Percentiles rank a stretch among this genome's conserved stretches.
Evolutionary conservation across 2,797 vertebrate species (phyloP).

Genomic region (Pangasius djambal): DNA sequence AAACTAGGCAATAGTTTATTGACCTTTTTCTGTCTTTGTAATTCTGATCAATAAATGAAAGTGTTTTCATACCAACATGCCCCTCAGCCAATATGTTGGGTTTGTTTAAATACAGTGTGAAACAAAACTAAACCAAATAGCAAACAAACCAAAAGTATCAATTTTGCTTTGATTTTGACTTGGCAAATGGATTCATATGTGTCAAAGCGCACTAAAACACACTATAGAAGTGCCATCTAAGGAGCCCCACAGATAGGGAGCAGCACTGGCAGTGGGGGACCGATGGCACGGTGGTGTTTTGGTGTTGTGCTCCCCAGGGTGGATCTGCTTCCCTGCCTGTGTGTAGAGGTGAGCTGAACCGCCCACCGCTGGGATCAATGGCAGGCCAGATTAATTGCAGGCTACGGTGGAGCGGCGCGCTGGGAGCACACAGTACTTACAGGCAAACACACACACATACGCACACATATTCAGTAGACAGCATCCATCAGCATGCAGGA

Average conservation of each 20-base stretch:
- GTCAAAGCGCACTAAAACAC: background rate
- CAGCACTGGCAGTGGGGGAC: background rate
- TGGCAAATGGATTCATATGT: background rate
- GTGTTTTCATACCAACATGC: background rate
- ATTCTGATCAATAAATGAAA: slow-evolving; percentile 8
- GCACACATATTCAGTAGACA: slow-evolving; percentile 62
- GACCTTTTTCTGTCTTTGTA: background rate
- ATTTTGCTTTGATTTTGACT: background rate
- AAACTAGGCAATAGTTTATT: background rate
- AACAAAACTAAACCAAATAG: background rate
- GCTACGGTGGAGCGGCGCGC: slow-evolving; percentile 68
- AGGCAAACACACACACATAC: slow-evolving; percentile 56
- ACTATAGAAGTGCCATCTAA: slow-evolving; percentile 1
- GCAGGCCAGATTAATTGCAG: slow-evolving; percentile 82
- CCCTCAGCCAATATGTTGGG: background rate
- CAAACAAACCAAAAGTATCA: background rate
- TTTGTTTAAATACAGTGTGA: background rate
- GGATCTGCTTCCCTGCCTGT: slow-evolving; percentile 55
- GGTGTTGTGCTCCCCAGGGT: slow-evolving; percentile 55
- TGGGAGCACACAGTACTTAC: slow-evolving; percentile 72
- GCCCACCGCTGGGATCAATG: slow-evolving; percentile 68
- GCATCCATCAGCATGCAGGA: slow-evolving; percentile 80
- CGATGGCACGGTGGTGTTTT: slow-evolving; percentile 11
- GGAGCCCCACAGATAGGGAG: background rate
- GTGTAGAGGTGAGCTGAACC: slow-evolving; percentile 59